Base-by-base conservation (phyloP, 2,797 vertebrate species). In the Poeciliopsis turneri region DNA sequence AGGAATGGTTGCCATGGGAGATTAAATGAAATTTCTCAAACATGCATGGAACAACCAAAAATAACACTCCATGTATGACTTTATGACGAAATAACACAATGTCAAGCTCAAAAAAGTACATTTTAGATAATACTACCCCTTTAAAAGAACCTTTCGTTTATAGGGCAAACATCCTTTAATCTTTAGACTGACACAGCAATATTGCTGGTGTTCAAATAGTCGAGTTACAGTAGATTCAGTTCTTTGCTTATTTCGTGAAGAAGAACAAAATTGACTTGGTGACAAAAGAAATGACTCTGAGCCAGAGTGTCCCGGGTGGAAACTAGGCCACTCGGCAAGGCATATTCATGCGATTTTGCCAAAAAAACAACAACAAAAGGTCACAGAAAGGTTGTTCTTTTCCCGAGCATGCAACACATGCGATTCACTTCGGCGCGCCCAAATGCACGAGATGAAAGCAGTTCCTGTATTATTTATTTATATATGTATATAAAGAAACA, bases 391-490 rank as follows among this genome's bases (percentile, higher is more conserved):
- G 83, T 88, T 59, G 82, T 36, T 76, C 47, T 18, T 75, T 85
- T 78, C 55, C 59, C 55, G 18, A 76, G 47, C 82, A 33, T 64
- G 74, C n/a, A 70, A 78, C 77, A 53, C 49, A 57, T 13, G 51
- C 41, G n/a, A 79, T 73, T 82, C 75, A 77, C 15, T 16, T 73
- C 81, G 73, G 82, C 77, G 79, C 77, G 71, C 88, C 83, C 70
- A 86, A 84, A 90, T 81, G 75, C 71, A 78, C 30, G 70, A 72
- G 84, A 87, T 84, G 80, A 91, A 91, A 90, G 82, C 51, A 1
- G 1, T 55, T 61, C 2, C 75, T 91, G 72, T 90, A 90, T 88
- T 88, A 91, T 91, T 90, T 47, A 90, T 85, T 1, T 51, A 23
- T 51, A 79, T 7, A 39, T 39, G 4, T 7, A 39, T 39, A 39